Base-by-base conservation (phyloP, 2,888 invertebrate genomes). In the Cordylochernes scorpioides region DNA sequence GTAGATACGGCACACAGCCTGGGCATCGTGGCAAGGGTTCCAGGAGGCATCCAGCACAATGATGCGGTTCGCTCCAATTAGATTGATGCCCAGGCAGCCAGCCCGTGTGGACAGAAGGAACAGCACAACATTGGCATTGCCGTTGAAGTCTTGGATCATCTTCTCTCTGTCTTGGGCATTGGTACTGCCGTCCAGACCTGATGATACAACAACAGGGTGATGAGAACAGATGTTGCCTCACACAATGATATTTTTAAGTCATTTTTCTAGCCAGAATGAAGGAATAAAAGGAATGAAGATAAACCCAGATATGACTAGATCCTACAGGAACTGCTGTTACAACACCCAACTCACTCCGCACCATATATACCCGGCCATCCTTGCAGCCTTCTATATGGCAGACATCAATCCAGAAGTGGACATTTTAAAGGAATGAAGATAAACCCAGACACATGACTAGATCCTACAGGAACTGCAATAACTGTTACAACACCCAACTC, bases 1-100 rank as follows among this genome's bases (percentile, higher is more conserved):
- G 51, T 82, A 84, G 22, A 94, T 86, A 42, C 94, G 61, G 52
- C 94, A 94, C 9, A 97, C 88, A 17, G 94, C 94, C 59, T 84
- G 84, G 0, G 82, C 80, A 49, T 91, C 91, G 48, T 97, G 94
- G 49, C 94, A 94, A 2, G 94, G 94, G 59, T 97, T 97, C 91
- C 94, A 97, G 21, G 84, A 86, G 9, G 94, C 91, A 53, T 97
- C 97, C 47, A 94, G 73, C 27, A 97, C 86, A 24, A 91, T 73
- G 4, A 94, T 94, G 17, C 97, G 64, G 55, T 91, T 94, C 0
- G 97, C 97, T 10, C 91, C 88, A 13, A 88, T 77, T 38, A 97
- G 62, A 58, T 97, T 97, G 40, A 97, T 91, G 6, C 97, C 97
- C 17, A 91, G 58, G 9, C 86, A 88, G 2, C 91, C 91, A 19